Conservation (phyloP, 1,140 invertebrate species). For the Bilobella aurantiaca region DNA sequence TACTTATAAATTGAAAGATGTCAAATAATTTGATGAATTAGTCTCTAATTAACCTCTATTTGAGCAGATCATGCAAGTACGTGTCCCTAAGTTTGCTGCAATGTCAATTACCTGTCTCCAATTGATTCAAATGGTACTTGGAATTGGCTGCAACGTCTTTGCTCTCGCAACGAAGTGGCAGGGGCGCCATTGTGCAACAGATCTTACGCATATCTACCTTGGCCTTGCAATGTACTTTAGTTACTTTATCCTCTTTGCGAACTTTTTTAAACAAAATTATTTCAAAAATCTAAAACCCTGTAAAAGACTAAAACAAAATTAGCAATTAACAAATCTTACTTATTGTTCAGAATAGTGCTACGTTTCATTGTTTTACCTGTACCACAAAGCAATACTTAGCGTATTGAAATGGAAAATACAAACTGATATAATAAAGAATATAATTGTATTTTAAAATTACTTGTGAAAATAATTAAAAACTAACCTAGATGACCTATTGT, state of each 20-base stretch:
- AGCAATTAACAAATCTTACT: background rate
- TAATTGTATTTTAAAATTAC: too few species aligned
- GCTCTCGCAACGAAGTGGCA: slow-evolving; percentile 3
- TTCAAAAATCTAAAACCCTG: slow-evolving; percentile 38
- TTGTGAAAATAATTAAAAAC: too few species aligned
- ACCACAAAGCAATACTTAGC: too few species aligned
- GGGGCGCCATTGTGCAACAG: slow-evolving; percentile 1
- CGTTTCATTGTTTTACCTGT: too few species aligned
- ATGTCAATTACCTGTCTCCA: background rate
- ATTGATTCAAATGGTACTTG: slow-evolving; percentile 4
- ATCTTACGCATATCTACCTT: slow-evolving; percentile 8
- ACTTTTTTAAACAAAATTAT: slow-evolving; percentile 31
- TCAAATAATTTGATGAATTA: background rate
- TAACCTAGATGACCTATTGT: too few species aligned
- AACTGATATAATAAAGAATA: too few species aligned
- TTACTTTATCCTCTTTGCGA: slow-evolving; percentile 12
- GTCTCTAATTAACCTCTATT: background rate
- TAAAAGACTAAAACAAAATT: background rate
- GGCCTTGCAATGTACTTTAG: slow-evolving; percentile 11
- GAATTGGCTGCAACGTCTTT: background rate
- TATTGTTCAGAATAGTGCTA: background rate
- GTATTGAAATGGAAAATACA: too few species aligned
- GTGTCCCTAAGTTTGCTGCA: background rate
- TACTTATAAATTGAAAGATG: background rate
- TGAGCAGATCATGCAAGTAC: background rate